These are phyloP conservation scores for Aphelenchoides fujianensis DNA, from an alignment of 1,140 invertebrate species.

Conservation along the genomic window DNA sequence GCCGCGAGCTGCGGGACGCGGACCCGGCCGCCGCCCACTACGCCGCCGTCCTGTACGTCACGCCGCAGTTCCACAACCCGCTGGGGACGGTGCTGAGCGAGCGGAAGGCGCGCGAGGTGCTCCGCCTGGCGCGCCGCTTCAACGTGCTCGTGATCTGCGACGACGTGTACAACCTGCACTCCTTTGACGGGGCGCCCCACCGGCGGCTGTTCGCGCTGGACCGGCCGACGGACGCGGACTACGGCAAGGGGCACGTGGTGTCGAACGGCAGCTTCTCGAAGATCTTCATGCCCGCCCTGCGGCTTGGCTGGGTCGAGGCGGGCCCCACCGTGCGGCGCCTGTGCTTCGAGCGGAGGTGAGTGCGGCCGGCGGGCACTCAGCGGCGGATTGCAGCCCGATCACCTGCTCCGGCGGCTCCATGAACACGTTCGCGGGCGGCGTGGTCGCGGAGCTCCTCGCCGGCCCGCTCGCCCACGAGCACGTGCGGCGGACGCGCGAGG, in stretches of 20 bases:
- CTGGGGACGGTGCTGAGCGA: slow-evolving; percentile 65
- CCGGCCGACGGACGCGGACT: slow-evolving; percentile 37
- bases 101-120: slow-evolving; percentile 65
- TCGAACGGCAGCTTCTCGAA: slow-evolving; percentile 73
- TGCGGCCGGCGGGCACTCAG: too few species aligned
- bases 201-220: slow-evolving; percentile 42
- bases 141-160: slow-evolving; percentile 69
- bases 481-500: slow-evolving; percentile 23
- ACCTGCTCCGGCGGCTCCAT: slow-evolving; percentile 25
- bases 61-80: slow-evolving; percentile 68
- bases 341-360: neutral
- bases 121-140: slow-evolving; percentile 27
- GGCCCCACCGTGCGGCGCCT: neutral
- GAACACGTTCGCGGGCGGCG: slow-evolving; percentile 27
- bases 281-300: slow-evolving; percentile 69
- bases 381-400: slow-evolving; percentile 21
- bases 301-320: slow-evolving; percentile 71
- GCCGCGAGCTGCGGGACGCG: slow-evolving; percentile 18
- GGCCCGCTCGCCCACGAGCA: slow-evolving; percentile 6
- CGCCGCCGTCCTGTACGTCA: slow-evolving; percentile 69
- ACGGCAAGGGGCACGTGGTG: slow-evolving; percentile 66
- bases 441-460: slow-evolving; percentile 25
- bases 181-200: slow-evolving; percentile 52
- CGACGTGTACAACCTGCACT: slow-evolving; percentile 71
- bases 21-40: slow-evolving; percentile 63